Percentiles rank a stretch among this genome's conserved stretches.
Conservation (phyloP, 2,888 invertebrate genomes). For the Thereva nobilitata region DNA sequence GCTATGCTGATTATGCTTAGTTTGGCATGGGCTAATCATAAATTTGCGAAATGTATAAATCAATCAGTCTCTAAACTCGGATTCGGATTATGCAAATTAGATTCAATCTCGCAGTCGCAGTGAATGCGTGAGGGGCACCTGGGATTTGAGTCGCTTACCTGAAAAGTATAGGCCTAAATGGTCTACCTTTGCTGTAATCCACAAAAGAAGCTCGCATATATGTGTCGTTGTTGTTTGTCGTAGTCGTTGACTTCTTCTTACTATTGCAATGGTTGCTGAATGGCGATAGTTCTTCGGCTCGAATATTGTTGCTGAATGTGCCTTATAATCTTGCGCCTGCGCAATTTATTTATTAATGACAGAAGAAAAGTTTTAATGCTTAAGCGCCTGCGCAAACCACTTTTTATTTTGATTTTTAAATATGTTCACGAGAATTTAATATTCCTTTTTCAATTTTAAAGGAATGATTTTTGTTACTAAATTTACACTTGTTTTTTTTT, state of each 20-base stretch:
- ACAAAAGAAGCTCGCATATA: too few relatives aligned
- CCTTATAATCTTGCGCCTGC: not conserved
- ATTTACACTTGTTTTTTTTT: too few relatives aligned
- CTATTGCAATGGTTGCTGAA: not conserved
- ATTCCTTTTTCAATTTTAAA: too few relatives aligned
- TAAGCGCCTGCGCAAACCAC: conserved; percentile 12
- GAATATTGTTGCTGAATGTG: not conserved
- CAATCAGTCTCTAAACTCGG: conserved; percentile 12
- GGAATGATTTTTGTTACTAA: too few relatives aligned
- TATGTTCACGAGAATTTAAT: too few relatives aligned
- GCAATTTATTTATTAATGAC: conserved; percentile 1
- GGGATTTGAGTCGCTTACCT: too few relatives aligned
- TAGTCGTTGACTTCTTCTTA: not conserved
- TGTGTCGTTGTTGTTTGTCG: not conserved
- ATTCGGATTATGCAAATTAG: conserved; percentile 29
- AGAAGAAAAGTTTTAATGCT: conserved; percentile 13
- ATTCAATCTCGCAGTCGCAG: not conserved
- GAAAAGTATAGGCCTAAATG: too few relatives aligned
- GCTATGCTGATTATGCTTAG: too few relatives aligned
- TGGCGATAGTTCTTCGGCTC: too few relatives aligned
- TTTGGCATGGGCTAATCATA: conserved; percentile 3
- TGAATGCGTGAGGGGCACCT: too few relatives aligned
- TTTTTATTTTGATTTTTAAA: not conserved
- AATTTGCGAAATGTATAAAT: conserved; percentile 9
- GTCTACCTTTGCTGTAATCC: too few relatives aligned